Evolutionary conservation across 2,888 invertebrate species (phyloP), one percentile per base, ranked within the genome.

Genomic region (Perithous albicinctus): DNA sequence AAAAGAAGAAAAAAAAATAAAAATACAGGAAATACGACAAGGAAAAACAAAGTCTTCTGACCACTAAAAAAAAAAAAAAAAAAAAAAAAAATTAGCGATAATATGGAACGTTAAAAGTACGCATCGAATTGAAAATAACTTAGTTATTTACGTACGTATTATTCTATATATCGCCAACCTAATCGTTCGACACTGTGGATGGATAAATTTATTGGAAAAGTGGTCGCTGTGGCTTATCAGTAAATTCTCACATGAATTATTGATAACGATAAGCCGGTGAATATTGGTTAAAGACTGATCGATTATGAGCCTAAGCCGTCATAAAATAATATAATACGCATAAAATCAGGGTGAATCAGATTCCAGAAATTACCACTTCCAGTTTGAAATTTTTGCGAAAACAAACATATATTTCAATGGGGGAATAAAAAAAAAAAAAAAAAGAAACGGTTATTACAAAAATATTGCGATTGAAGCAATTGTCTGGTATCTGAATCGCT

Each of bases 211-310:
- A 48, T 41, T 6, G 20, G 73, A 66, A 54, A 56, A 29, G 20
- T 51, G 41, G 38, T 66, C 32, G 41, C 51, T 15, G 63, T 15
- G 54, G 54, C 74, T 64, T 54, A 76, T 77, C 56, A 23, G 12
- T 29, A 46, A 67, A 59, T 63, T 77, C 23, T 66, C 72, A 18
- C 63, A 35, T 32, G 38, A 67, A 67, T 78, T 1, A 67, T 73
- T 43, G 54, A 63, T 12, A n/a, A n/a, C 43, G 41, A 63, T 66
- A 76, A 64, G 70, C 61, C 73, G 83, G 46, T n/a, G 46, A 84
- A 82, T n/a, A n/a, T n/a, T 78, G 82, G 80, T 78, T 82, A 85
- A 88, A 88, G 88, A 89, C 89, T 88, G 89, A 89, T 85, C 80
- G 85, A 85, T 76, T 85, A 85, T 81, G 83, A 87, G 82, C 80